A percentile compares a stretch with the other conserved stretches of the same genome.
phyloP scores from a whole-genome alignment of 1,140 invertebrate species.

The Pogonomyrmex barbatus region DNA sequence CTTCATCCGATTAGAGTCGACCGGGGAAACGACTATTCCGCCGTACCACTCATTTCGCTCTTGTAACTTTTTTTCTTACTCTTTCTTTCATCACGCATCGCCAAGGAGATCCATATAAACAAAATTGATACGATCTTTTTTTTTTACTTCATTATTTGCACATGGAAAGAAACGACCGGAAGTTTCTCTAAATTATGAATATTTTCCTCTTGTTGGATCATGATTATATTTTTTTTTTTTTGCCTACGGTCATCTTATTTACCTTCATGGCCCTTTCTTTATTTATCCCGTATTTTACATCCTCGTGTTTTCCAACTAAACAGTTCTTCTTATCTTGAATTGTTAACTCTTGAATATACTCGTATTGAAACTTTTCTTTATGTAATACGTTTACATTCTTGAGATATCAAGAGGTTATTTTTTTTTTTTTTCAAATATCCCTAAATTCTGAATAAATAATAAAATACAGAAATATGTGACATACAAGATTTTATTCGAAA shows the following conservation, averaged over 20 bases:
- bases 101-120: conserved; percentile 34
- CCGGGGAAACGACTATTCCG: conserved; percentile 53
- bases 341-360: not conserved
- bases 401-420: not conserved
- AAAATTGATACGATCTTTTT: conserved; percentile 51
- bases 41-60: conserved; percentile 56
- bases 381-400: not conserved
- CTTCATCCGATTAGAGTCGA: conserved; percentile 80
- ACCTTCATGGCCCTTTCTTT: not conserved
- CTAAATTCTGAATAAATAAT: not conserved
- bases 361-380: not conserved
- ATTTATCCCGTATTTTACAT: not conserved
- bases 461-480: not conserved
- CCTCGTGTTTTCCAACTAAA: not conserved
- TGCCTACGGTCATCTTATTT: not conserved
- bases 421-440: not conserved
- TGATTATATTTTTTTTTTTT: conserved; percentile 1
- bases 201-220: conserved; percentile 23
- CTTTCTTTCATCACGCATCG: not conserved
- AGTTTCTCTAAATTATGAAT: conserved; percentile 28
- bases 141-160: not conserved
- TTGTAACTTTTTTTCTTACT: conserved; percentile 30
- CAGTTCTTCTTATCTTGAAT: not conserved
- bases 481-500: not conserved
- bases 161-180: conserved; percentile 31